Conservation (phyloP, 2,797 vertebrate genomes). For the Cyclura pinguis region DNA sequence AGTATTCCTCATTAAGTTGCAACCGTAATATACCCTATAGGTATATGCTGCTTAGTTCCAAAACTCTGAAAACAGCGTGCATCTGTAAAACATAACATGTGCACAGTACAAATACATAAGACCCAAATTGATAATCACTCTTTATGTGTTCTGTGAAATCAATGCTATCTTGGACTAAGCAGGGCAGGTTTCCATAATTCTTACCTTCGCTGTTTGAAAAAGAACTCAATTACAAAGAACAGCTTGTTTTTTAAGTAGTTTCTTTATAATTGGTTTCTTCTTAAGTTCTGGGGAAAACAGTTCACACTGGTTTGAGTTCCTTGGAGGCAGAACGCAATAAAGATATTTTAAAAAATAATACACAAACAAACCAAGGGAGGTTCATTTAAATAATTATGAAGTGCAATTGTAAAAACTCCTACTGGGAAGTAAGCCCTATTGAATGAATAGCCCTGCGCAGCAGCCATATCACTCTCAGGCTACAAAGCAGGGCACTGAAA, state of each 20-base stretch:
- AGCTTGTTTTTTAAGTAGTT: background rate
- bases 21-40: no score
- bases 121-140: no score
- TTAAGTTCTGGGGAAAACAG: background rate
- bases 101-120: no score
- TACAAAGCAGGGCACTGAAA: background rate
- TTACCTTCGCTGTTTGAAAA: background rate
- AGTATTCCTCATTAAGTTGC: no score
- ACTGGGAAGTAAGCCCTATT: background rate
- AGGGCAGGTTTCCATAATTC: no score
- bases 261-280: background rate
- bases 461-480: background rate
- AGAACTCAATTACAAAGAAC: background rate
- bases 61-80: no score
- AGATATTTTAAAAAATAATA: background rate
- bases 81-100: no score
- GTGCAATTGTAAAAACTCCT: background rate
- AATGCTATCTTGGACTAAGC: background rate
- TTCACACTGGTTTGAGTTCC: background rate
- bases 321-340: background rate
- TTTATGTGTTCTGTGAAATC: background rate
- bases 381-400: background rate
- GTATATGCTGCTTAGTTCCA: no score
- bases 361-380: background rate
- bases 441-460: background rate